Base-by-base conservation (phyloP, 2,888 invertebrate genomes). In the Meghimatium bilineatum region DNA sequence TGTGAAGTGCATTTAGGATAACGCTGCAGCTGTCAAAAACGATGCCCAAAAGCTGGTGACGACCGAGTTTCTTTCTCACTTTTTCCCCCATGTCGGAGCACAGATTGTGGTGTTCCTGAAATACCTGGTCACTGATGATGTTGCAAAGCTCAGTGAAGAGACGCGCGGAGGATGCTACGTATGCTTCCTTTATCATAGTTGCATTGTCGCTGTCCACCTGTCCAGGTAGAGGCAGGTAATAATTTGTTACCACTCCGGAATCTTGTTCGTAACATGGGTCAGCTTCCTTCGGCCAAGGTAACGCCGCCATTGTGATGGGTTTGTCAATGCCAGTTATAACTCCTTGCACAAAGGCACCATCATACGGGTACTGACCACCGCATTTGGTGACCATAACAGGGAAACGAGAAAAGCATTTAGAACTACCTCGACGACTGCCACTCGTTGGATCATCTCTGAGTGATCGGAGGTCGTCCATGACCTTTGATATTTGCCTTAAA, bases 311-410 rank as follows among this genome's bases (percentile, higher is more conserved):
- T 26, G 44, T 78, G 44, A 87, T 80, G 14, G 84, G 82, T 10
- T 77, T 85, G 20, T 80, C 83, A 23, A 85, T 83, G 29, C 85
- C 72, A 0, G 85, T 84, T 52, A 88, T 77, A 44, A 84, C 85
- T 20, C 87, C 87, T 82, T 85, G 84, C 23, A 88, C 85, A 75
- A 86, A 88, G 56, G 88, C 87, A 8, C 87, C 88, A 32, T 85
- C 85, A 74, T 88, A 88, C 3, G 85, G 85, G 80, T 86, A 87
- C 79, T 87, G 85, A 12, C 86, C 85, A n/a, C 88, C 88, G 74
- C 88, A 87, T 80, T 88, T 88, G 38, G 87, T 87, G 38, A 88
- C 88, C 79, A 82, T 84, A n/a, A 86, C 80, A n/a, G 84, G 84
- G 29, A 82, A 80, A 23, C 87, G 84, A n/a, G 84, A 75, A 78